Percentiles rank a stretch among this genome's conserved stretches.
These are phyloP conservation scores for Pelusios castaneus DNA, from an alignment of 2,113 vertebrate genomes.

Conservation along the genomic window DNA sequence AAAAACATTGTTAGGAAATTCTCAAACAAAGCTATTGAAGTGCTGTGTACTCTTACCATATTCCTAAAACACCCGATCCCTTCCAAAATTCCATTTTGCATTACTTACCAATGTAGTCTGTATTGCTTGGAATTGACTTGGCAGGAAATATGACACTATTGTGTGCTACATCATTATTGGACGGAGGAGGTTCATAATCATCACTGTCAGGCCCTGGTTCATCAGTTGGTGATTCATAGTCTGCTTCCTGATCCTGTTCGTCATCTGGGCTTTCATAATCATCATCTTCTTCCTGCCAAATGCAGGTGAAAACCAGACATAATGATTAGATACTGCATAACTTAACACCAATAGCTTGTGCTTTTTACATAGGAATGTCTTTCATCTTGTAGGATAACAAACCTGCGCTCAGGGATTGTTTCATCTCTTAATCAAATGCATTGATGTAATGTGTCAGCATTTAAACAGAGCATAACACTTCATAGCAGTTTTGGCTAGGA, in stretches of 20 bases:
- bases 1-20: background rate
- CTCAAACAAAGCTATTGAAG: background rate
- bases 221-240: slow-evolving; percentile 90
- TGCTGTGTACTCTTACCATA: background rate
- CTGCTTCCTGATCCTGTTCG: slow-evolving; percentile 74
- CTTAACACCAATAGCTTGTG: background rate
- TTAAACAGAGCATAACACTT: background rate
- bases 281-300: slow-evolving; percentile 82
- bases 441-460: fast-evolving
- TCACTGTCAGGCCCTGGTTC: slow-evolving; percentile 73
- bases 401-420: background rate
- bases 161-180: slow-evolving; percentile 79
- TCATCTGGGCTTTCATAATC: slow-evolving; percentile 91
- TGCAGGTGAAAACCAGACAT: background rate
- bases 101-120: slow-evolving; percentile 88
- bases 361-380: background rate
- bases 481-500: background rate
- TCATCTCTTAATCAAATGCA: background rate
- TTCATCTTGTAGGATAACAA: background rate
- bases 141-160: slow-evolving; percentile 80
- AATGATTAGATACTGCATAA: background rate
- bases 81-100: background rate
- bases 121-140: slow-evolving; percentile 79
- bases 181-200: slow-evolving; percentile 90
- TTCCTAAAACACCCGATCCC: background rate